Percentiles rank a stretch among this genome's conserved stretches.
Evolutionary conservation across 2,888 invertebrate genomes (phyloP).

Genomic region (Conistra vaccinii): DNA sequence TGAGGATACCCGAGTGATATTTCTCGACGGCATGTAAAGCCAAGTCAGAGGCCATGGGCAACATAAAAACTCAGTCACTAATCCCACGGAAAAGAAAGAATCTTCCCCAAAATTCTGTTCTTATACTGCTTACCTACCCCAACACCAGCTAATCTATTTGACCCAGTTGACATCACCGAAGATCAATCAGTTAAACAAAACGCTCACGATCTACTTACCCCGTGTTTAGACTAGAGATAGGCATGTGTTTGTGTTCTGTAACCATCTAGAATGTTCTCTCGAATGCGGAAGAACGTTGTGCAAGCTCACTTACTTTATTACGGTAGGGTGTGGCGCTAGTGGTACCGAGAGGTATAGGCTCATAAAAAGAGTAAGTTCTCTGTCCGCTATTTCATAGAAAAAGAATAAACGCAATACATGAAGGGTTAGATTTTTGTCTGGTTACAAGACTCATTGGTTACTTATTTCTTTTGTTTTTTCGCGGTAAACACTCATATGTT

Average conservation of each 20-base stretch:
- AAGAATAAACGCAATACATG: too few species aligned
- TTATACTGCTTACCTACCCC: too few species aligned
- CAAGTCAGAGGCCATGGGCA: too few species aligned
- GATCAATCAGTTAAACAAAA: conserved; percentile 49
- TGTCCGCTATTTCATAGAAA: background rate
- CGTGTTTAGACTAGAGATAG: conserved; percentile 64
- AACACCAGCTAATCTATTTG: conserved; percentile 9
- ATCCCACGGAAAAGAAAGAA: too few species aligned
- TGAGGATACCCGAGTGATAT: too few species aligned
- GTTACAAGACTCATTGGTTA: too few species aligned
- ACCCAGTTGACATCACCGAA: conserved; percentile 48
- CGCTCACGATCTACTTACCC: conserved; percentile 61
- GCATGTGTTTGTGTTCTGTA: conserved; percentile 55
- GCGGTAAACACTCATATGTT: background rate
- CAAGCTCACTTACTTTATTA: conserved; percentile 59
- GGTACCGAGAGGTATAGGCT: background rate
- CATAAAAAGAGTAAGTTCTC: background rate
- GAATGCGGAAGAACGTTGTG: conserved; percentile 66
- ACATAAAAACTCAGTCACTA: too few species aligned
- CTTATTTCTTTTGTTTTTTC: background rate
- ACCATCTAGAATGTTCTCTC: conserved; percentile 62
- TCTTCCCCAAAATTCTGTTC: too few species aligned
- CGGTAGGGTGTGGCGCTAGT: conserved; percentile 57
- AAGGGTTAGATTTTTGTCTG: too few species aligned
- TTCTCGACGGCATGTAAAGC: too few species aligned